Evolutionary conservation across 2,797 vertebrate genomes (phyloP).

Genomic region (Ctenosaura bakeri): DNA sequence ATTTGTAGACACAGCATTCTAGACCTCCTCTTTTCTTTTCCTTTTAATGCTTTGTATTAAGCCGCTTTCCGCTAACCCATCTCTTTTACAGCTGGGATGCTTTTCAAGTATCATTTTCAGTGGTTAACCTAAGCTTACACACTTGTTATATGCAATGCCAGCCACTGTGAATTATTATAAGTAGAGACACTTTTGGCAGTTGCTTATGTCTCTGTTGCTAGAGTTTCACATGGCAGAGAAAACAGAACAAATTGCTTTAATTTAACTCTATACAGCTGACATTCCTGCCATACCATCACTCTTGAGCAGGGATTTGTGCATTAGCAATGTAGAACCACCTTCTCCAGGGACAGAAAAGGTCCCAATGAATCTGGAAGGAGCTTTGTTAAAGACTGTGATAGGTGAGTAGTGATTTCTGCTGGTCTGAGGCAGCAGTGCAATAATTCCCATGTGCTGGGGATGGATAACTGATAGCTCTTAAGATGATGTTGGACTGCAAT

Average conservation of each 20-base stretch:
- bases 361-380: constrained; percentile 42
- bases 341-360: constrained; percentile 52
- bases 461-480: too few species aligned
- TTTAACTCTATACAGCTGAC: constrained; percentile 76
- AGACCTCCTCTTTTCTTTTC: constrained; percentile 13
- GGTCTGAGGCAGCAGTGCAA: constrained; percentile 11
- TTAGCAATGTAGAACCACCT: constrained; percentile 69
- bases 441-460: background rate
- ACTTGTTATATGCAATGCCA: constrained; percentile 24
- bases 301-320: constrained; percentile 64
- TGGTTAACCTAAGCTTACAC: constrained; percentile 54
- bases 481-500: too few species aligned
- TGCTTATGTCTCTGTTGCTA: constrained; percentile 4
- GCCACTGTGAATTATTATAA: constrained; percentile 43
- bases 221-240: constrained; percentile 51
- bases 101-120: constrained; percentile 43
- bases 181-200: background rate
- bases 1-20: constrained; percentile 71
- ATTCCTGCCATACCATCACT: constrained; percentile 75
- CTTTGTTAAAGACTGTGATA: constrained; percentile 54
- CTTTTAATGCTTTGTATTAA: constrained; percentile 53
- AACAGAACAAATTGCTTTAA: constrained; percentile 67
- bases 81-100: constrained; percentile 43
- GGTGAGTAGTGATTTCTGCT: constrained; percentile 71
- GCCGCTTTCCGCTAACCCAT: constrained; percentile 44